These are phyloP conservation scores for Plumapathes pennacea DNA, from an alignment of 92 coral and sea anemone genomes.

Conservation along the genomic window DNA sequence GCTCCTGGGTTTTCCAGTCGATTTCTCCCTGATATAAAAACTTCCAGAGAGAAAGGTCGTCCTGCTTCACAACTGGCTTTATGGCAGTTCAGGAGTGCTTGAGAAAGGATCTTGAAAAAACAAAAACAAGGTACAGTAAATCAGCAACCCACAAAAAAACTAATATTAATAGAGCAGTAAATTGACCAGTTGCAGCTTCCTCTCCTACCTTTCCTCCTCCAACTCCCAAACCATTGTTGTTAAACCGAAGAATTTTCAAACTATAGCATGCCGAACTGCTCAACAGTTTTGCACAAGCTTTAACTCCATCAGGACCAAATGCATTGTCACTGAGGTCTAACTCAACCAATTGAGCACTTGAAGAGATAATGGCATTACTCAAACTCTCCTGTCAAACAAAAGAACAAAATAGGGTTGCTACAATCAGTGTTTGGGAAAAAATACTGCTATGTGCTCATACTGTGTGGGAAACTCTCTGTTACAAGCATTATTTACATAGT, in stretches of 20 bases:
- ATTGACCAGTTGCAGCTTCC: not conserved
- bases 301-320: slow-evolving; percentile 99
- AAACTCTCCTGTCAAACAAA: slow-evolving; percentile 60
- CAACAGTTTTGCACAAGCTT: slow-evolving; percentile 82
- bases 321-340: slow-evolving; percentile 97
- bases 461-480: too few species aligned
- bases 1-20: slow-evolving; percentile 96
- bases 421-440: not conserved
- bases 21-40: slow-evolving; percentile 97
- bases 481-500: too few species aligned
- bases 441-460: not conserved
- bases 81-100: slow-evolving; percentile 85
- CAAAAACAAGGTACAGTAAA: not conserved
- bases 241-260: slow-evolving; percentile 70
- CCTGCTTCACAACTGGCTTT: slow-evolving; percentile 72
- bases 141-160: not conserved
- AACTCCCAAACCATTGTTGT: slow-evolving; percentile 95
- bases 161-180: not conserved
- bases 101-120: slow-evolving; percentile 60
- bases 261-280: slow-evolving; percentile 93
- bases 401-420: not conserved
- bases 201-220: slow-evolving; percentile 91
- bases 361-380: slow-evolving; percentile 82
- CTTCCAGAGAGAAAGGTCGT: slow-evolving; percentile 71
- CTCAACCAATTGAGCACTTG: slow-evolving; percentile 83